Evolutionary conservation across 1,140 invertebrate species (phyloP).

Genomic region (fruit fly (Drosophila melanogaster)): DNA sequence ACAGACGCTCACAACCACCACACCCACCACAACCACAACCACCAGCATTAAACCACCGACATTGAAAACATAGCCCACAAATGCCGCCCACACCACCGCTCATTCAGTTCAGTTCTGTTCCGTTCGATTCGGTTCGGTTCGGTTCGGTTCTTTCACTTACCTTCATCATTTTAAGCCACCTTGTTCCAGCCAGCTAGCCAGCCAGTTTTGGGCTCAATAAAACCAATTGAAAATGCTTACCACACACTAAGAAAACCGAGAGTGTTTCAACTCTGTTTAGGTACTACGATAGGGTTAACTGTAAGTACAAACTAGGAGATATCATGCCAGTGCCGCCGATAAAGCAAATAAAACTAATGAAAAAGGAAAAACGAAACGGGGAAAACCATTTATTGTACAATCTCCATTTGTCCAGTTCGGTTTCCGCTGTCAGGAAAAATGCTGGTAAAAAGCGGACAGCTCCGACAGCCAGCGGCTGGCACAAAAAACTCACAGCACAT

Average conservation of each 20-base stretch:
- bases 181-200: constrained; percentile 8
- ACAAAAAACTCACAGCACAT: constrained; percentile 42
- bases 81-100: constrained; percentile 17
- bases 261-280: constrained; percentile 19
- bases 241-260: constrained; percentile 42
- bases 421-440: constrained; percentile 42
- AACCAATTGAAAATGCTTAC: constrained; percentile 46
- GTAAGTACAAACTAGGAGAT: constrained; percentile 58
- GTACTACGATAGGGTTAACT: constrained; percentile 50
- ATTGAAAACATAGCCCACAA: constrained; percentile 11
- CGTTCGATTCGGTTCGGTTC: constrained; percentile 13
- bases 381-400: constrained; percentile 27
- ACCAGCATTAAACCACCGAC: constrained; percentile 3
- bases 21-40: constrained; percentile 4
- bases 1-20: constrained; percentile 21
- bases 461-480: constrained; percentile 36
- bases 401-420: constrained; percentile 40
- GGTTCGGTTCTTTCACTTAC: constrained; percentile 26
- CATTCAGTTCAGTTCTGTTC: constrained; percentile 44
- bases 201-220: constrained; percentile 3
- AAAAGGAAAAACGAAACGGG: constrained; percentile 7
- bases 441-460: constrained; percentile 40
- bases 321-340: constrained; percentile 14
- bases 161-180: constrained; percentile 29
- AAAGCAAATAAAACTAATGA: not conserved